Evolutionary conservation across 2,888 invertebrate genomes (phyloP).

Genomic region (Cephonodes hylas): DNA sequence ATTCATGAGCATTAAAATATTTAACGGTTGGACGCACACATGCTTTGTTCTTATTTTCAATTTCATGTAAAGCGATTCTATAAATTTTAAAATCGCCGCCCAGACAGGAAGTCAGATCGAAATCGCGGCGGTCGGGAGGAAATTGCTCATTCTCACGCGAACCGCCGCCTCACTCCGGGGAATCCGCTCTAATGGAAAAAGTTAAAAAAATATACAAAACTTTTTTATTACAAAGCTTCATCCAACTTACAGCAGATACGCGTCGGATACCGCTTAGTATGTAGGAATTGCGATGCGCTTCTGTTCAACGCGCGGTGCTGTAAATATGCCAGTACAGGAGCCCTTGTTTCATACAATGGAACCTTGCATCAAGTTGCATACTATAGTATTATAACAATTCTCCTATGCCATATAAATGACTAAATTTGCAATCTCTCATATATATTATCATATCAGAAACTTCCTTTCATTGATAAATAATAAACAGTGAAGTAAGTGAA

Average conservation of each 20-base stretch:
- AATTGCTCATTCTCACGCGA: constrained; percentile 81
- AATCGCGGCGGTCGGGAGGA: constrained; percentile 75
- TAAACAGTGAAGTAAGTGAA: no score
- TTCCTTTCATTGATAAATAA: no score
- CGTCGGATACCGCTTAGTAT: constrained; percentile 18
- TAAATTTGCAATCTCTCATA: no score
- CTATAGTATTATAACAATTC: no score
- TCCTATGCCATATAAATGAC: no score
- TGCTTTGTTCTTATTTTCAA: constrained; percentile 66
- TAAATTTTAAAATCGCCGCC: constrained; percentile 78
- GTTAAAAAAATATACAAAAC: constrained; percentile 75
- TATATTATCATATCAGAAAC: no score
- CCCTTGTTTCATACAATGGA: background rate
- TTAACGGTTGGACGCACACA: constrained; percentile 31
- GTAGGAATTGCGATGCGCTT: constrained; percentile 22
- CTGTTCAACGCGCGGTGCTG: background rate
- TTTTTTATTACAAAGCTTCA: constrained; percentile 64
- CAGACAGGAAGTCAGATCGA: constrained; percentile 79
- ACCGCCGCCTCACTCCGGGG: constrained; percentile 61
- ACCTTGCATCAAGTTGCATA: no score
- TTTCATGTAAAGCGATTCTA: constrained; percentile 72
- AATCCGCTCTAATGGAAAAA: constrained; percentile 77
- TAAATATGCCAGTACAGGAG: background rate
- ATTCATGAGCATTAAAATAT: constrained; percentile 26
- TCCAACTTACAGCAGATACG: constrained; percentile 39